Conservation (phyloP, 2,797 vertebrate genomes). For the Hemitrygon akajei region DNA sequence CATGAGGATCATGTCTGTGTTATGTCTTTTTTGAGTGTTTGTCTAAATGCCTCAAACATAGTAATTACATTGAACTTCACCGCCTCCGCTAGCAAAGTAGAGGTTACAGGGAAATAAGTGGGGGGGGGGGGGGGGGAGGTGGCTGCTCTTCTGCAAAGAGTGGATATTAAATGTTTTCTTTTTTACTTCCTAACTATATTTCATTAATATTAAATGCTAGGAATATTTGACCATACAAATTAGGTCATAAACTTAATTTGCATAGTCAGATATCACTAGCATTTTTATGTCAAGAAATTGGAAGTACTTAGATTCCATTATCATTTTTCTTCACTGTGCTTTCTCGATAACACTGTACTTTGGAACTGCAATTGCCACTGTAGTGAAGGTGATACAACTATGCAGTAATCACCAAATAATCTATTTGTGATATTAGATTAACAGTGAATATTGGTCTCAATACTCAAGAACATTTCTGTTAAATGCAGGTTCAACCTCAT, state of each 20-base stretch:
- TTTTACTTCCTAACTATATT: too few species aligned
- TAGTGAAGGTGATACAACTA: not conserved
- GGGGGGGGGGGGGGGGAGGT: too few species aligned
- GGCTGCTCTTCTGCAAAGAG: too few species aligned
- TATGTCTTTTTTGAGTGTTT: too few species aligned
- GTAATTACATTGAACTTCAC: too few species aligned
- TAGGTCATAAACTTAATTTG: not conserved
- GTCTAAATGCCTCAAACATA: too few species aligned
- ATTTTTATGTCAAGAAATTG: not conserved
- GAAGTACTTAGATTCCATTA: not conserved
- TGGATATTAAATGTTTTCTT: too few species aligned
- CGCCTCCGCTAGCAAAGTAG: too few species aligned
- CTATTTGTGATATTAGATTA: not conserved
- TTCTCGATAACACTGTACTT: not conserved
- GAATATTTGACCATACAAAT: too few species aligned
- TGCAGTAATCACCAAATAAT: not conserved
- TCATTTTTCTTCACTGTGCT: not conserved
- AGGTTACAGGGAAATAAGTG: too few species aligned
- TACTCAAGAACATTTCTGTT: not conserved
- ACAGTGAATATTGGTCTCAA: not conserved
- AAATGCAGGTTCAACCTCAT: not conserved
- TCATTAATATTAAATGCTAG: not conserved
- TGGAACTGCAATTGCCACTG: not conserved
- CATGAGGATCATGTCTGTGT: too few species aligned
- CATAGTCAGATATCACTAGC: not conserved